phyloP scores from a whole-genome alignment of 2,797 vertebrate genomes.

The Arnoldichthys spilopterus region DNA sequence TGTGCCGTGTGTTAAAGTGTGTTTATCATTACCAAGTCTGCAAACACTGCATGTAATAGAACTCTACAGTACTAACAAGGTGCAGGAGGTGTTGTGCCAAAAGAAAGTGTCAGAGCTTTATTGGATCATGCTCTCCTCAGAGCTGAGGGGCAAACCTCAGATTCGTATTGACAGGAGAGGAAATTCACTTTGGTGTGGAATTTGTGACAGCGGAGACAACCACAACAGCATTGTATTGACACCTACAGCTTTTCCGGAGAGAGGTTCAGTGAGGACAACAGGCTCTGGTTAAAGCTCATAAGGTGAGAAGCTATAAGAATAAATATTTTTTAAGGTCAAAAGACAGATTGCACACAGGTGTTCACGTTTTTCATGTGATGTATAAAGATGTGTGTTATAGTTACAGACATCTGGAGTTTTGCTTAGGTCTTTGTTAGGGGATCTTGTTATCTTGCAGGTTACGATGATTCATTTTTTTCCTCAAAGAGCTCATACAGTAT shows the following conservation, averaged over 20 bases:
- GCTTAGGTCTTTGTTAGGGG: constrained; percentile 62
- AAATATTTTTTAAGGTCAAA: constrained; percentile 53
- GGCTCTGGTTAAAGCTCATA: constrained; percentile 78
- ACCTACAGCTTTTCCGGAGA: constrained; percentile 79
- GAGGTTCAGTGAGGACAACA: constrained; percentile 73
- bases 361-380: constrained; percentile 59
- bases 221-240: constrained; percentile 79
- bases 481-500: too few relatives aligned
- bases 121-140: constrained; percentile 67
- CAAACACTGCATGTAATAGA: constrained; percentile 9
- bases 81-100: constrained; percentile 59
- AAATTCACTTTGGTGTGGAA: constrained; percentile 82
- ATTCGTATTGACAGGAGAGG: constrained; percentile 74
- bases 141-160: constrained; percentile 64
- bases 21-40: constrained; percentile 16
- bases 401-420: background rate
- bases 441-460: background rate
- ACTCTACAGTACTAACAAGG: constrained; percentile 1
- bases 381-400: background rate
- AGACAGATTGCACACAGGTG: constrained; percentile 79
- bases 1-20: background rate
- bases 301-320: constrained; percentile 72
- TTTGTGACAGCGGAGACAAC: constrained; percentile 72
- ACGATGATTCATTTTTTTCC: background rate
- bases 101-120: constrained; percentile 60